These are phyloP conservation scores for Entelurus aequoreus DNA, from an alignment of 2,113 vertebrate species.

Conservation along the genomic window DNA sequence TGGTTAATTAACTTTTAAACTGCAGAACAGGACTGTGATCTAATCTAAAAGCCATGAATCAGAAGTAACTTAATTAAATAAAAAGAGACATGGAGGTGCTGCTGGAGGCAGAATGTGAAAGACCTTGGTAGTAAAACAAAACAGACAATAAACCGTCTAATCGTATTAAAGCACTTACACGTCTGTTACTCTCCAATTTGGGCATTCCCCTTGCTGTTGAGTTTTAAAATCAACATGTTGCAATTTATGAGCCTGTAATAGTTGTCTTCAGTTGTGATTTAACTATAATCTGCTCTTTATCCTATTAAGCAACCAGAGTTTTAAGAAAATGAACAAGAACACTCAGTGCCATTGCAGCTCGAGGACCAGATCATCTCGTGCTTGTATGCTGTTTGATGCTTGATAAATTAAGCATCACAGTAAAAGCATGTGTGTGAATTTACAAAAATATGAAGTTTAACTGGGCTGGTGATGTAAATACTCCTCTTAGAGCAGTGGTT, in stretches of 20 bases:
- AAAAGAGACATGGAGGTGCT: conserved; percentile 1
- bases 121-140: conserved; percentile 1
- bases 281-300: too few relatives aligned
- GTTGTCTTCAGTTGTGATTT: too few relatives aligned
- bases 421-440: conserved; percentile 31
- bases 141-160: background rate
- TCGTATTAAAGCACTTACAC: background rate
- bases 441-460: conserved; percentile 29
- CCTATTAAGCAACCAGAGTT: background rate
- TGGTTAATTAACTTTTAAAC: conserved; percentile 41
- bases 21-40: conserved; percentile 28
- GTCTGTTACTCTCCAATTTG: background rate
- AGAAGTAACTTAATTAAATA: conserved; percentile 39
- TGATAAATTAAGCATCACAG: conserved; percentile 21
- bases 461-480: conserved; percentile 38
- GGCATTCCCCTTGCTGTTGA: background rate
- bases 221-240: too few relatives aligned
- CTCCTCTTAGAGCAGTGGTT: conserved; percentile 8
- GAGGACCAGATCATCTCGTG: conserved; percentile 11
- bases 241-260: too few relatives aligned
- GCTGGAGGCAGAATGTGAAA: background rate
- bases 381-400: conserved; percentile 18
- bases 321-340: conserved; percentile 24
- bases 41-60: conserved; percentile 35
- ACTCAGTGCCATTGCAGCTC: conserved; percentile 15